A percentile compares a stretch with the other conserved stretches of the same genome.
Conservation (phyloP, 1,140 invertebrate species). For the Hermatobates lingyangjiaoensis region DNA sequence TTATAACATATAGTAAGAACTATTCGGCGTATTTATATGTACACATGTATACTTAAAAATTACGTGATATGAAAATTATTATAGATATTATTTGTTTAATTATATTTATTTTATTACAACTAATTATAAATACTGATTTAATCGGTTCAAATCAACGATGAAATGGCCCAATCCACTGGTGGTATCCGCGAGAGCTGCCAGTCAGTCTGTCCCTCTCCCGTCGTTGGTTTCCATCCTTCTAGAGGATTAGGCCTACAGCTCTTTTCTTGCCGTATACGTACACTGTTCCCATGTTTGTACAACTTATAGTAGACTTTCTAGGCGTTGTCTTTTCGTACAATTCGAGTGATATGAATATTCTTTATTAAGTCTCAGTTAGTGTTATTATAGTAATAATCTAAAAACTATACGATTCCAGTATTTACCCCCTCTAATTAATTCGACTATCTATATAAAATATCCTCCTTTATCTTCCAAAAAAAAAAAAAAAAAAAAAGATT, state of each 20-base stretch:
- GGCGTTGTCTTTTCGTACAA: slow-evolving; percentile 14
- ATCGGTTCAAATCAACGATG: too few relatives aligned
- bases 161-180: too few relatives aligned
- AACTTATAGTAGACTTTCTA: slow-evolving; percentile 10
- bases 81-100: too few relatives aligned
- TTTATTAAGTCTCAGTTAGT: background rate
- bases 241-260: slow-evolving; percentile 7
- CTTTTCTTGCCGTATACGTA: slow-evolving; percentile 17
- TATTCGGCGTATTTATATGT: slow-evolving; percentile 8
- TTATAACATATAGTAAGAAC: slow-evolving; percentile 6
- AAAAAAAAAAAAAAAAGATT: background rate
- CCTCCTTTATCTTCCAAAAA: background rate
- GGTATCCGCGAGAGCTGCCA: too few relatives aligned
- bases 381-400: background rate
- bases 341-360: slow-evolving; percentile 10
- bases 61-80: slow-evolving; percentile 11
- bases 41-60: slow-evolving; percentile 14
- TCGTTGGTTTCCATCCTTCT: too few relatives aligned
- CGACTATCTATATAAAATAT: slow-evolving; percentile 2
- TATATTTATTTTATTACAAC: too few relatives aligned
- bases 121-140: too few relatives aligned
- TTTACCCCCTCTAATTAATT: background rate
- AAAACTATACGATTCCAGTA: background rate
- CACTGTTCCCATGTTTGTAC: slow-evolving; percentile 16
- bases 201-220: too few relatives aligned